Conservation (phyloP, 2,888 invertebrate genomes). For the Polyploca ridens region DNA sequence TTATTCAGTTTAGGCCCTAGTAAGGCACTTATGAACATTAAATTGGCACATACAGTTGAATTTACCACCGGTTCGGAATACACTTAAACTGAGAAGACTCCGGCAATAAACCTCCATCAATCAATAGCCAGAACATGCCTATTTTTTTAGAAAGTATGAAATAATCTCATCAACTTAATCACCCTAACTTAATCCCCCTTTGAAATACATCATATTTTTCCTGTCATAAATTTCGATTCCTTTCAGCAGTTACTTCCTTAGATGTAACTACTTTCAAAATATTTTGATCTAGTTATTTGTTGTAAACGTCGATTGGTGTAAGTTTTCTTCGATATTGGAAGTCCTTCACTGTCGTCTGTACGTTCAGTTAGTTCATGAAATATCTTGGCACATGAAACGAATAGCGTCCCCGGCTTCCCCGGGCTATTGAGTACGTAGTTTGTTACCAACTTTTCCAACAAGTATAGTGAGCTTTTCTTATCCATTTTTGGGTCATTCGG, state of each 20-base stretch:
- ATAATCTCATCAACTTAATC: neutral
- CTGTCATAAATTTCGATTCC: neutral
- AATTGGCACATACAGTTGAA: too few species aligned
- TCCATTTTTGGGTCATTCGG: conserved; percentile 17
- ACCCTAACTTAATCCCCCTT: neutral
- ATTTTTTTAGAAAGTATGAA: too few species aligned
- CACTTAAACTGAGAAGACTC: too few species aligned
- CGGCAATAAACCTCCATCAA: too few species aligned
- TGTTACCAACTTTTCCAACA: conserved; percentile 35
- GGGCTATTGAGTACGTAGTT: conserved; percentile 32
- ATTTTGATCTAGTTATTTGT: conserved; percentile 23
- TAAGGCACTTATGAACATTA: too few species aligned
- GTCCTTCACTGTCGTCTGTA: conserved; percentile 15
- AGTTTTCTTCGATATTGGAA: conserved; percentile 18
- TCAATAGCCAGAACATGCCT: too few species aligned
- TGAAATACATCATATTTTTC: neutral
- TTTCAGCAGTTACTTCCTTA: neutral
- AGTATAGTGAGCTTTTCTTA: conserved; percentile 2
- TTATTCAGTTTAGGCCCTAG: too few species aligned
- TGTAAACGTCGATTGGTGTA: conserved; percentile 16
- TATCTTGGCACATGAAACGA: conserved; percentile 25
- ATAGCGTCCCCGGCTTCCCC: conserved; percentile 11
- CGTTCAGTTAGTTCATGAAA: conserved; percentile 32
- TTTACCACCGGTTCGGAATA: too few species aligned
- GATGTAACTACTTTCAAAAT: conserved; percentile 1